Percentiles rank a stretch among this genome's conserved stretches.
Evolutionary conservation across 2,113 vertebrate genomes (phyloP).

Genomic region (Smithornis capensis): DNA sequence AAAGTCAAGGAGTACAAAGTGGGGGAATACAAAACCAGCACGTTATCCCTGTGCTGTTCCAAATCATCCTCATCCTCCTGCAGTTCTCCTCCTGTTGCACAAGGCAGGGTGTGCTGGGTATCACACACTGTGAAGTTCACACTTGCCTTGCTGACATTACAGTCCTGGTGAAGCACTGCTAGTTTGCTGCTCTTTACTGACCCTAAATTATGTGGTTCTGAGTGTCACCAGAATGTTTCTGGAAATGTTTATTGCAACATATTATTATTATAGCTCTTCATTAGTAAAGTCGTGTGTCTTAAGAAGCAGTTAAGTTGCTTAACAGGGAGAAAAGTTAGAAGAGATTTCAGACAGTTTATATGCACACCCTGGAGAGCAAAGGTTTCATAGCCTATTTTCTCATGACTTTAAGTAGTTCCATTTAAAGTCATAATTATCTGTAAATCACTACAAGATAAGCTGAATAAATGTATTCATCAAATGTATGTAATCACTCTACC

Average conservation of each 20-base stretch:
- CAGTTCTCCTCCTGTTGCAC: not conserved
- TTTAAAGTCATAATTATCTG: not conserved
- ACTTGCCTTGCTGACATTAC: not conserved
- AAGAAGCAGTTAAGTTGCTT: not conserved
- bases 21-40: not conserved
- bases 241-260: not conserved
- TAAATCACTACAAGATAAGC: not conserved
- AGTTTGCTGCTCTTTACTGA: not conserved
- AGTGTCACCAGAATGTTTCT: not conserved
- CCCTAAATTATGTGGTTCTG: not conserved
- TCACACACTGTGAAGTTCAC: rapidly evolving
- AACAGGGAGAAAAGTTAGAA: not conserved
- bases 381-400: not conserved
- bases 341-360: not conserved
- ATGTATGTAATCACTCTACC: not conserved
- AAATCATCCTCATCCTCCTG: not conserved
- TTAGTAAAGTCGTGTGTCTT: not conserved
- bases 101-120: not conserved
- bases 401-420: not conserved
- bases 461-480: not conserved
- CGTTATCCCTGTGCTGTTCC: not conserved
- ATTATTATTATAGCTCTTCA: not conserved
- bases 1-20: constrained; percentile 57
- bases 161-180: not conserved
- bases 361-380: not conserved